Conservation (phyloP, 2,113 vertebrate genomes). For the Laterallus jamaicensis region DNA sequence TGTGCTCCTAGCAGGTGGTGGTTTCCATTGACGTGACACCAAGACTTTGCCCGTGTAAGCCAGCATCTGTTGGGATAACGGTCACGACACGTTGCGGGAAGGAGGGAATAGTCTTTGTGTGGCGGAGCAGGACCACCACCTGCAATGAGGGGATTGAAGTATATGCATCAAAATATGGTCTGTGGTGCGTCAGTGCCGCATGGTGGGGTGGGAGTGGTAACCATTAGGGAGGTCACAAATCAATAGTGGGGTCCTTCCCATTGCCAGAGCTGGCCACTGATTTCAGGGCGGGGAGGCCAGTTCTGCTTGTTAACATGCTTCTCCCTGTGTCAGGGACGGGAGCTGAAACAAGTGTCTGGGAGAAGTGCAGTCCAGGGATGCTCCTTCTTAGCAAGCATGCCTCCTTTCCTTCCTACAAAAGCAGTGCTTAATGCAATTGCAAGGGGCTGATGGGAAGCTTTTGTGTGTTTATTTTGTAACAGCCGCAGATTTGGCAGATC, state of each 20-base stretch:
- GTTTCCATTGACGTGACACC: accelerated
- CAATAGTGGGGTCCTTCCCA: not conserved
- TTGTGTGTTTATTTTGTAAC: not conserved
- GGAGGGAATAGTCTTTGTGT: not conserved
- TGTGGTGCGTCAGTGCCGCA: not conserved
- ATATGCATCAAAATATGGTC: not conserved
- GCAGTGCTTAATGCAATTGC: not conserved
- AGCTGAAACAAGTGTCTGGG: not conserved
- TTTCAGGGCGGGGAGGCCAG: not conserved
- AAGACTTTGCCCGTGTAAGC: accelerated
- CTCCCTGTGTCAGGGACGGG: not conserved
- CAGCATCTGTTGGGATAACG: accelerated
- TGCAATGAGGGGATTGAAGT: not conserved
- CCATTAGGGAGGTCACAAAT: not conserved
- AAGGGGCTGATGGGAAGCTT: not conserved
- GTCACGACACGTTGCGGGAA: accelerated
- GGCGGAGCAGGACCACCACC: not conserved
- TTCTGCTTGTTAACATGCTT: not conserved
- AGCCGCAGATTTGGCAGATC: not conserved
- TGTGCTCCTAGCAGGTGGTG: accelerated
- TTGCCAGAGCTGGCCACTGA: not conserved
- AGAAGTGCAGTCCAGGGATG: not conserved
- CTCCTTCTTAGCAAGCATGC: not conserved
- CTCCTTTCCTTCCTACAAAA: not conserved
- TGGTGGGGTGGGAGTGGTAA: not conserved